These are phyloP conservation scores for Buphagus erythrorhynchus DNA, from an alignment of 2,797 vertebrate genomes.

Conservation along the genomic window DNA sequence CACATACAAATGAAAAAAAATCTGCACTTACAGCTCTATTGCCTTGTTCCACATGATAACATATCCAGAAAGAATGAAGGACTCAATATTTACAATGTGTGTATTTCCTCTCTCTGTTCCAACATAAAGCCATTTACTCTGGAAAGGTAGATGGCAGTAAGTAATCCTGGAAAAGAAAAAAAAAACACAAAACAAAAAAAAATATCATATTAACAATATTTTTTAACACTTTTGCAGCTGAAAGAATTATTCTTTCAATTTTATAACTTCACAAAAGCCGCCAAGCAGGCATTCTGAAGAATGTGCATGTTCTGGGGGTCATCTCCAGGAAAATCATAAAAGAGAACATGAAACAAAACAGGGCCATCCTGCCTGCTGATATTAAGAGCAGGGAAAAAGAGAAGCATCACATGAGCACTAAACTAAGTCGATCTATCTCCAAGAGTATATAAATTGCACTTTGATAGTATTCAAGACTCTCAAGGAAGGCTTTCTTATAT, in stretches of 20 bases:
- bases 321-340: neutral
- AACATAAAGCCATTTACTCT: conserved; percentile 99
- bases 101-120: conserved; percentile 97
- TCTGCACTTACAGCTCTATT: conserved; percentile 92
- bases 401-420: neutral
- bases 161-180: conserved; percentile 87
- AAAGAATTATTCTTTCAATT: neutral
- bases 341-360: neutral
- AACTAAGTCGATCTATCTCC: neutral
- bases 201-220: neutral
- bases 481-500: neutral
- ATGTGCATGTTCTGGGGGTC: neutral
- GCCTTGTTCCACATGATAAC: conserved; percentile 99
- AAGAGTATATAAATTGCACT: neutral
- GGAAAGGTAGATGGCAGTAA: conserved; percentile 97
- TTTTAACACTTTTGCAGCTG: neutral
- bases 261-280: neutral
- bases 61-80: conserved; percentile 96
- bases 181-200: neutral
- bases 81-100: conserved; percentile 98
- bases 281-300: neutral
- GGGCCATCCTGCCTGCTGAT: neutral
- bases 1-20: neutral
- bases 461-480: neutral
- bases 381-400: neutral